phyloP scores from a whole-genome alignment of 2,797 vertebrate genomes.

The Channa striata region DNA sequence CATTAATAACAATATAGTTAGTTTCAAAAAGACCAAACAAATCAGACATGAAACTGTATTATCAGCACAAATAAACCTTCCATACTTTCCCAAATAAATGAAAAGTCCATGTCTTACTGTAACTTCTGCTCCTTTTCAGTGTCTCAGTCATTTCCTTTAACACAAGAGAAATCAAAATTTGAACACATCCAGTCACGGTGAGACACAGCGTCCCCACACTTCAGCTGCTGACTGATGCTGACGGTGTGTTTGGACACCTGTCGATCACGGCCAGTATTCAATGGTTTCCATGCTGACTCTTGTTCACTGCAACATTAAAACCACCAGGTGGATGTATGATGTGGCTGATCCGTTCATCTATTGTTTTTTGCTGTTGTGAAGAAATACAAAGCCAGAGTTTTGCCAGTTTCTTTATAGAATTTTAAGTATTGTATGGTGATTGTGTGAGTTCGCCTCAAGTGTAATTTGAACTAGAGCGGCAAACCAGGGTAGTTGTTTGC shows the following conservation, averaged over 20 bases:
- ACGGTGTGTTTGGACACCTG: too few species aligned
- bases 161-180: not conserved
- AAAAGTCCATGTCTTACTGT: not conserved
- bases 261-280: too few species aligned
- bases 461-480: slow-evolving; percentile 22
- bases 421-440: slow-evolving; percentile 13
- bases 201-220: not conserved
- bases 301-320: too few species aligned
- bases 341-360: not conserved
- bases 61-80: not conserved
- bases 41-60: not conserved
- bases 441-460: slow-evolving; percentile 10
- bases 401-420: slow-evolving; percentile 11
- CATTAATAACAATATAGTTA: not conserved
- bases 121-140: not conserved
- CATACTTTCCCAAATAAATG: not conserved
- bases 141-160: not conserved
- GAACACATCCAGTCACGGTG: not conserved
- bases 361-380: slow-evolving; percentile 5
- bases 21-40: not conserved
- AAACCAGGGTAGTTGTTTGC: slow-evolving; percentile 34
- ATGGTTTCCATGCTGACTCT: too few species aligned
- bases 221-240: not conserved
- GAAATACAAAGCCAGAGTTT: not conserved
- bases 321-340: not conserved